Conservation (phyloP, 2,797 vertebrate species). For the Schizothorax lantsangensis region DNA sequence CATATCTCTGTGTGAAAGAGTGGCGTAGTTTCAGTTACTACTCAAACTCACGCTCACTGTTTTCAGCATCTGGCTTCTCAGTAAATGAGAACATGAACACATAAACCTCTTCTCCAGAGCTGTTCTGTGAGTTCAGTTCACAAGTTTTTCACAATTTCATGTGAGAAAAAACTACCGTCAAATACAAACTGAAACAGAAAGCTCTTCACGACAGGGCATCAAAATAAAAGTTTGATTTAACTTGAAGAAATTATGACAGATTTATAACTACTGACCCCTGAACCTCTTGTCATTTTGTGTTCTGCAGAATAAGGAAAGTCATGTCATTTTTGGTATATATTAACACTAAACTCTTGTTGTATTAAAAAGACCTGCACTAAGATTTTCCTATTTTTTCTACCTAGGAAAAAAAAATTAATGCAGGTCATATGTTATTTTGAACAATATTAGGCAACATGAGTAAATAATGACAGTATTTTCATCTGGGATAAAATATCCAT, state of each 20-base stretch:
- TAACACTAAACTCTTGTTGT: too few relatives aligned
- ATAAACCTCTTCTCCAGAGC: background rate
- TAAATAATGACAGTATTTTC: slow-evolving; percentile 4
- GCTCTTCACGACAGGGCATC: background rate
- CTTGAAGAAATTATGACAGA: background rate
- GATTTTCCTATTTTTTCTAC: too few relatives aligned
- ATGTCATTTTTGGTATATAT: too few relatives aligned
- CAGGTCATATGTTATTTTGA: background rate
- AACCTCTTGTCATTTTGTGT: too few relatives aligned
- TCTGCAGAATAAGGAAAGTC: too few relatives aligned
- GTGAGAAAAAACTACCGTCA: background rate
- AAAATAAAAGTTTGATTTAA: background rate
- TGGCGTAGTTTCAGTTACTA: background rate
- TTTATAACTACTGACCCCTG: background rate
- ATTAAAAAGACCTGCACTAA: too few relatives aligned
- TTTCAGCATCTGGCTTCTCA: background rate
- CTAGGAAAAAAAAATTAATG: background rate
- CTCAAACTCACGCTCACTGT: background rate
- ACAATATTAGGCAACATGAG: background rate
- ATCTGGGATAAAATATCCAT: background rate
- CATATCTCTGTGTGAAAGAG: background rate
- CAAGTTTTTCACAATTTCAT: background rate
- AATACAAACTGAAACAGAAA: background rate
- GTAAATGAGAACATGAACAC: background rate
- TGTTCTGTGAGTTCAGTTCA: background rate